phyloP scores from a whole-genome alignment of 2,888 invertebrate genomes.

The Rhogogaster chlorosoma region DNA sequence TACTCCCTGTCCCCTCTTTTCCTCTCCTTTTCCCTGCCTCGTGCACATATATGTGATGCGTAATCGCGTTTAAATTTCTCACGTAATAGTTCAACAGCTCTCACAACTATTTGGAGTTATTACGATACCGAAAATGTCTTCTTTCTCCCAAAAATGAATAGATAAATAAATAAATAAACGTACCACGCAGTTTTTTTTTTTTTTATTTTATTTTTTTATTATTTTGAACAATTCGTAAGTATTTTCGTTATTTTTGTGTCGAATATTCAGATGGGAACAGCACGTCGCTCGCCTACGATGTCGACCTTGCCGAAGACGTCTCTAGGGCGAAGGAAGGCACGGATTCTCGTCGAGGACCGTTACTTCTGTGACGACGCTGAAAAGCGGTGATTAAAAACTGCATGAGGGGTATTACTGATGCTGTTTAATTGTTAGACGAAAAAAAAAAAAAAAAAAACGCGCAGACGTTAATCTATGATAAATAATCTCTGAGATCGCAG shows the following conservation, averaged over 20 bases:
- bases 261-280: constrained; percentile 69
- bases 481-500: not conserved
- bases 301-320: constrained; percentile 70
- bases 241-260: not conserved
- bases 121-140: too few relatives aligned
- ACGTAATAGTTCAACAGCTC: not conserved
- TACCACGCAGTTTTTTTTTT: too few relatives aligned
- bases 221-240: not conserved
- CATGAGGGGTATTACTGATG: constrained; percentile 18
- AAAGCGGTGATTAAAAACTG: constrained; percentile 11
- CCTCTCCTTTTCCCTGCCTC: not conserved
- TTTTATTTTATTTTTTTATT: not conserved
- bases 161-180: not conserved
- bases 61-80: not conserved
- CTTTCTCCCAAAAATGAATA: too few relatives aligned
- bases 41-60: not conserved
- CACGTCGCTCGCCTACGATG: constrained; percentile 71
- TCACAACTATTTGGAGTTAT: too few relatives aligned
- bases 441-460: not conserved
- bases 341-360: constrained; percentile 22
- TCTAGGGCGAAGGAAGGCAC: constrained; percentile 63
- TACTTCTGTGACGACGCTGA: constrained; percentile 40
- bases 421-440: not conserved
- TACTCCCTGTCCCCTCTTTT: not conserved
- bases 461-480: not conserved